Percentiles rank a stretch among this genome's conserved stretches.
phyloP scores from a whole-genome alignment of 2,113 vertebrate species.

The Acrocephalus kingi region DNA sequence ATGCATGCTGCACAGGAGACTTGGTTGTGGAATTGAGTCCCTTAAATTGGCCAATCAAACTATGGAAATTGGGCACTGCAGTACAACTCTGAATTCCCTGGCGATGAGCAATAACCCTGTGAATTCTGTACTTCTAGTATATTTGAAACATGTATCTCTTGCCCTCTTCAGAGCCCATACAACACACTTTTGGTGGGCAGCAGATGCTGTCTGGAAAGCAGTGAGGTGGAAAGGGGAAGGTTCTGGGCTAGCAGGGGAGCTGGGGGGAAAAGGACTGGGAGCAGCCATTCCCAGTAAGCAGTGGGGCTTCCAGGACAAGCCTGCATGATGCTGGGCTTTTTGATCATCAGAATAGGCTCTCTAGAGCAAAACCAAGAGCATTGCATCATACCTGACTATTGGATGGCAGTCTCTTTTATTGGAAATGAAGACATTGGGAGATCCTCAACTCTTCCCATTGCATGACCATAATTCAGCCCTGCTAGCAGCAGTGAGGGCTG shows the following conservation, averaged over 20 bases:
- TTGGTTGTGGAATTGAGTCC: not conserved
- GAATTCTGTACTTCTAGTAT: not conserved
- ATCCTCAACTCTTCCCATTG: not conserved
- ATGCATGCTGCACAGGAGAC: not conserved
- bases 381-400: not conserved
- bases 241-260: not conserved
- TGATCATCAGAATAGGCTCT: not conserved
- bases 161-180: not conserved
- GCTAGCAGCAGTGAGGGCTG: not conserved
- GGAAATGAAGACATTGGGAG: not conserved
- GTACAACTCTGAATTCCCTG: not conserved
- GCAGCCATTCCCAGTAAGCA: not conserved
- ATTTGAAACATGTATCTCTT: not conserved
- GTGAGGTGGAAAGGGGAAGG: not conserved
- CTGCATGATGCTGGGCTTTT: not conserved
- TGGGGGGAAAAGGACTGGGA: not conserved
- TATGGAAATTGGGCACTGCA: not conserved
- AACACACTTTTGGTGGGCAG: not conserved
- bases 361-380: not conserved
- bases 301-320: not conserved
- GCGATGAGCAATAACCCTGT: not conserved
- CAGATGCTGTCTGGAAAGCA: not conserved
- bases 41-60: not conserved
- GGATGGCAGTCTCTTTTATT: not conserved
- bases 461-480: not conserved